Percentiles rank a stretch among this genome's conserved stretches.
Evolutionary conservation across 2,113 vertebrate genomes (phyloP).

Genomic region (Dasyurus viverrinus): DNA sequence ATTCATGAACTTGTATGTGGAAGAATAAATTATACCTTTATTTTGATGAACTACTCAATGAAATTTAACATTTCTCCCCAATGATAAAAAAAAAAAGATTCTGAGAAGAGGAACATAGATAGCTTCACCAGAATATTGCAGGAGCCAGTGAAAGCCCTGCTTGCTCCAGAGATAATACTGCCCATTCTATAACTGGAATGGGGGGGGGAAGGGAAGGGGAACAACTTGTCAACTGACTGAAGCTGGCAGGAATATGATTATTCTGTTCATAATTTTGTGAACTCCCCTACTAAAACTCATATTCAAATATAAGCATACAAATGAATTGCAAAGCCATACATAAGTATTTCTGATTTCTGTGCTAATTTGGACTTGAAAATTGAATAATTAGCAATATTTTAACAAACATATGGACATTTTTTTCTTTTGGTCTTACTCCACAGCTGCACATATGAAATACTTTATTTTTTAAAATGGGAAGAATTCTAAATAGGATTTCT

Average conservation of each 20-base stretch:
- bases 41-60: not conserved
- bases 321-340: not conserved
- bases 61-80: not conserved
- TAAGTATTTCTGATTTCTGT: slow-evolving; percentile 11
- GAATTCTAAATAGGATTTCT: not conserved
- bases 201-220: not conserved
- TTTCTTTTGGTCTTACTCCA: slow-evolving; percentile 6
- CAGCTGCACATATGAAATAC: slow-evolving; percentile 13
- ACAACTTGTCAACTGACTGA: not conserved
- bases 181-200: not conserved
- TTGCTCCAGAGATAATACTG: not conserved
- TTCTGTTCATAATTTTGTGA: not conserved
- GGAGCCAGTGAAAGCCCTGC: not conserved
- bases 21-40: not conserved
- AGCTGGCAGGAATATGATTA: not conserved
- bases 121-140: not conserved
- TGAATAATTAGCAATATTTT: not conserved
- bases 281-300: not conserved
- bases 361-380: not conserved
- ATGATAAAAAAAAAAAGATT: not conserved
- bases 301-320: slow-evolving; percentile 18
- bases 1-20: not conserved
- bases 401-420: not conserved
- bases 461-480: not conserved
- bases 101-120: not conserved